Base-by-base conservation (phyloP, 2,113 vertebrate species). In the Amphilophus citrinellus region DNA sequence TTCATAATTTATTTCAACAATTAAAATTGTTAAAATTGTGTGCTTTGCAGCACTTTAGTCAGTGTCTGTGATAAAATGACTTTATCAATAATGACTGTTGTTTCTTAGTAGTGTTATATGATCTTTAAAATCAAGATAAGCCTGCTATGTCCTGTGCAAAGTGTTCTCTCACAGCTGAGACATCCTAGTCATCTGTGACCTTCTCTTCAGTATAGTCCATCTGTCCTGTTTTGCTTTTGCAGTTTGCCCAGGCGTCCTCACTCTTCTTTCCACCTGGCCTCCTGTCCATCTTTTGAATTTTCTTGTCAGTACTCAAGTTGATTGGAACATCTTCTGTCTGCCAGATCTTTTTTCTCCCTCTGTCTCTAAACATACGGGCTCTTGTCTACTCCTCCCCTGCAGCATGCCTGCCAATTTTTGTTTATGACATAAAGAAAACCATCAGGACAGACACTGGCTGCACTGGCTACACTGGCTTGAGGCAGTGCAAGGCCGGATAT, bases 171-270 rank as follows among this genome's bases (percentile, higher is more conserved):
- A 10, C 50, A 82, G 58, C 76, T 22, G 65, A 79, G 77, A 82
- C 79, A 76, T 58, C 50, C 6, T 35, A 88, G 56, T 73, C 60
- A 79, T 87, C 71, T 50, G 30, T 83, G 57, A 81, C 68, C 79
- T 58, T 17, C 61, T 76, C 76, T 15, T 44, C 44, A 53, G 58
- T 44, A 50, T 11, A 10, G 11, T 14, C 73, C 14, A 42, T 83
- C 62, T 62, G 61, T 60, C 14, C 30, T 22, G 61, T 62, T 58
- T 75, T 18, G 37, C 39, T 35, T 58, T 71, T 73, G 39, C 77
- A 30, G 20, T 60, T 27, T 20, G n/a, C 76, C 15, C 7, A 71
- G 53, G 42, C 44, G 13, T 6, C 30, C 81, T 24, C 56, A 18
- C 56, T 77, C 24, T 6, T 61, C 24, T 61, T 10, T 56, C 47